Evolutionary conservation across 2,113 vertebrate genomes (phyloP), one percentile per base, ranked within the genome.

Genomic region (Cololabis saira): DNA sequence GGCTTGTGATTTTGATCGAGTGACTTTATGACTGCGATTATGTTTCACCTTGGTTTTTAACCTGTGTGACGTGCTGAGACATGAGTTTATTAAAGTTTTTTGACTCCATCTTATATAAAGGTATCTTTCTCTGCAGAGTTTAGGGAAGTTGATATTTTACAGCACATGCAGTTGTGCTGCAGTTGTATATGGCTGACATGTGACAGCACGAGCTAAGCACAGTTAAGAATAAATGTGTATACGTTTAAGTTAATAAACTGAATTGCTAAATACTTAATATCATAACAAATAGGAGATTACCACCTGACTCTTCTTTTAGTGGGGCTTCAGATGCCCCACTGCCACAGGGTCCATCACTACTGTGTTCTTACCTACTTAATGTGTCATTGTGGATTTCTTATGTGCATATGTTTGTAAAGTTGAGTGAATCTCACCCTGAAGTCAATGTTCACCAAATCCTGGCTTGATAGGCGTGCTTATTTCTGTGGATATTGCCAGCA

Each of bases 231-330:
- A n/a, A n/a, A n/a, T n/a, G n/a, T n/a, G n/a, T 27, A 27, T 27
- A 27, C 2, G 24, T 27, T 27, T 27, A 27, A 27, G 24, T 27
- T 27, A 27, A n/a, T 27, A 27, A 27, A 27, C 24, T 3, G 24
- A 27, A 27, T 27, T 27, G 24, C 24, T 27, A 3, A 27, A 27
- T 27, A 27, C 24, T 27, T 2, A 17, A 22, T 43, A 45, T 53
- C 13, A 18, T 49, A 17, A n/a, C 56, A 47, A 61, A 69, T 61
- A 30, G 24, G 6, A 56, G 55, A 65, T 69, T 45, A 61, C 57
- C 57, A 58, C 22, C 56, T 45, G 56, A 49, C 17, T 70, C 56
- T 62, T 60, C 44, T 52, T 70, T 21, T 60, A 4, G 12, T 11
- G 53, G 57, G 19, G 62, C 47, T 75, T 37, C 42, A 17, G 18